These are phyloP conservation scores for Acrobasis consociella DNA, from an alignment of 2,888 invertebrate species.

Conservation along the genomic window DNA sequence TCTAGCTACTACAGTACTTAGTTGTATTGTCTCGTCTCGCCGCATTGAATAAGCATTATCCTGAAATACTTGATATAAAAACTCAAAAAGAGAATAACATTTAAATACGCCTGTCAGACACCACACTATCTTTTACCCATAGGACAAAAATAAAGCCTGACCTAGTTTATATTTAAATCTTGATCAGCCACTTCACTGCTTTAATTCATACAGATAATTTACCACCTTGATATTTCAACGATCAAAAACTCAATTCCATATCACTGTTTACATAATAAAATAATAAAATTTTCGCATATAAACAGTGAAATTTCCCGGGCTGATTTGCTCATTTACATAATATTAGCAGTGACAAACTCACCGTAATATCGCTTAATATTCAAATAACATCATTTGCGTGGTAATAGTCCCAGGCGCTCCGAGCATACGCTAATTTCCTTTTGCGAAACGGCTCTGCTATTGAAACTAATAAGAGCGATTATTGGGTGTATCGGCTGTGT, in stretches of 20 bases:
- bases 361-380: slow-evolving; percentile 33
- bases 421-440: slow-evolving; percentile 26
- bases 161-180: slow-evolving; percentile 4
- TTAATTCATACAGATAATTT: slow-evolving; percentile 1
- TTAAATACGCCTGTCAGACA: too few relatives aligned
- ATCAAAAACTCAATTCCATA: neutral
- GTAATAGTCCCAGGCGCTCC: slow-evolving; percentile 28
- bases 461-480: slow-evolving; percentile 56
- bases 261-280: neutral
- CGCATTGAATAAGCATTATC: too few relatives aligned
- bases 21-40: too few relatives aligned
- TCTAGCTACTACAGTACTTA: too few relatives aligned
- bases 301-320: slow-evolving; percentile 21
- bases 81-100: too few relatives aligned
- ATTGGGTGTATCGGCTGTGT: slow-evolving; percentile 47
- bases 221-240: slow-evolving; percentile 8
- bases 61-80: too few relatives aligned
- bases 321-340: slow-evolving; percentile 28
- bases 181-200: slow-evolving; percentile 8
- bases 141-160: slow-evolving; percentile 1
- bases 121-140: neutral
- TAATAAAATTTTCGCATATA: slow-evolving; percentile 18
- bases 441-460: slow-evolving; percentile 41
- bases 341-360: slow-evolving; percentile 28
- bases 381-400: slow-evolving; percentile 32